Conservation (phyloP, 2,888 invertebrate genomes). For the Rhamnusium bicolor region DNA sequence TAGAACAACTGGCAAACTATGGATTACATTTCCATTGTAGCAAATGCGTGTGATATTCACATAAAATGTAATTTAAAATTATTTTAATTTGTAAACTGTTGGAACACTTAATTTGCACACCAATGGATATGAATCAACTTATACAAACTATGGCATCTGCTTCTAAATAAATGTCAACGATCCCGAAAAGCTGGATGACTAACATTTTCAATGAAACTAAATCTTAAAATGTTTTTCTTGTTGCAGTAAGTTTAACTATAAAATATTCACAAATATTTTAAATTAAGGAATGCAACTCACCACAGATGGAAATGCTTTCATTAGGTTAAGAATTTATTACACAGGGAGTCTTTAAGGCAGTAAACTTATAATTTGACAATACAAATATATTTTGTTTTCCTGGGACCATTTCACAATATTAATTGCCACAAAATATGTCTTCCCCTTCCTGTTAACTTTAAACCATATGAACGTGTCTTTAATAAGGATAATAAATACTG, state of each 20-base stretch:
- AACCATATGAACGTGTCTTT: no score
- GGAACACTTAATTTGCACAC: not conserved
- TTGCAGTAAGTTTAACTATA: not conserved
- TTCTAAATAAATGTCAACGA: slow-evolving; percentile 6
- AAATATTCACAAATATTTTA: slow-evolving; percentile 2
- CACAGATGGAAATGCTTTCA: not conserved
- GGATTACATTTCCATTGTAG: no score
- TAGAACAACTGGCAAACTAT: no score
- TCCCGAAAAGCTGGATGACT: slow-evolving; percentile 13
- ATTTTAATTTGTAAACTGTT: no score
- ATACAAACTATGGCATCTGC: not conserved
- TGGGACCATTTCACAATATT: not conserved
- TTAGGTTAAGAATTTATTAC: not conserved
- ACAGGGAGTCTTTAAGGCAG: not conserved
- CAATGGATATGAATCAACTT: not conserved
- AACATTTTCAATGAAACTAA: slow-evolving; percentile 7
- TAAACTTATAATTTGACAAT: not conserved
- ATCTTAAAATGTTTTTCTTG: not conserved
- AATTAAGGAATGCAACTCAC: not conserved
- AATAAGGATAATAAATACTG: no score
- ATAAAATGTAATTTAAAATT: no score
- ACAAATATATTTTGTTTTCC: not conserved
- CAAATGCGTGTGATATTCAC: no score
- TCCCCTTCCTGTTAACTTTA: no score
- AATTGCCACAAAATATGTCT: no score